Evolutionary conservation across 2,113 vertebrate species (phyloP), one percentile per base, ranked within the genome.

Genomic region (Egretta garzetta): DNA sequence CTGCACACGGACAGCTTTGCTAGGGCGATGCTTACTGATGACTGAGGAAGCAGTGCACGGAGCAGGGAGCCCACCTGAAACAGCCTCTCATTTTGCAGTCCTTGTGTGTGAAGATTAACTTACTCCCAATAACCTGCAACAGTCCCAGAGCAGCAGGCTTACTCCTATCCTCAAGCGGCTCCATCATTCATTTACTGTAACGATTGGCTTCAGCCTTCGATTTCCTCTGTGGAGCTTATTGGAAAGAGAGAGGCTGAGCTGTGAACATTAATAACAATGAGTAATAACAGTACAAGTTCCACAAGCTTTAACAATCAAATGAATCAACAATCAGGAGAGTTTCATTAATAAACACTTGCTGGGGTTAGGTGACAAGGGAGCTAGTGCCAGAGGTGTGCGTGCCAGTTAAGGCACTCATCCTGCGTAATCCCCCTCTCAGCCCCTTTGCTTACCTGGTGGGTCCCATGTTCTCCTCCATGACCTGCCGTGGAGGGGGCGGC

Each of bases 251-350:
- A 88, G 91, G 84, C 91, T 80, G 91, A 82, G 41, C 80, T 93
- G 86, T 66, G 89, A 94, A 50, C 95, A 93, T 97, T 96, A 91
- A 96, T 97, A 97, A 97, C 58, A 94, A 63, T 96, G 94, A 97
- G 58, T 95, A 95, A 96, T 96, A 96, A 86, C 62, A 27, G 76
- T 35, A 50, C 2, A 7, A 88, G 91, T 95, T 95, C 66, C 95
- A 96, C 95, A 91, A 93, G 89, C 91, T 96, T 94, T 95, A 95
- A 66, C 93, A 96, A 88, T 96, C 86, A 91, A 96, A 97, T 91
- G 77, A 93, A 91, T 96, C 96, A 94, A 87, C 74, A 88, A 11
- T 80, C 84, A 77, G 62, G 53, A 68, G 52, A 58, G 70, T 70
- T 95, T 94, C 74, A 91, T 95, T 88, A 91, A 93, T 96, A 94